Conservation (phyloP, 2,888 invertebrate genomes). For the Platynereis dumerilii region DNA sequence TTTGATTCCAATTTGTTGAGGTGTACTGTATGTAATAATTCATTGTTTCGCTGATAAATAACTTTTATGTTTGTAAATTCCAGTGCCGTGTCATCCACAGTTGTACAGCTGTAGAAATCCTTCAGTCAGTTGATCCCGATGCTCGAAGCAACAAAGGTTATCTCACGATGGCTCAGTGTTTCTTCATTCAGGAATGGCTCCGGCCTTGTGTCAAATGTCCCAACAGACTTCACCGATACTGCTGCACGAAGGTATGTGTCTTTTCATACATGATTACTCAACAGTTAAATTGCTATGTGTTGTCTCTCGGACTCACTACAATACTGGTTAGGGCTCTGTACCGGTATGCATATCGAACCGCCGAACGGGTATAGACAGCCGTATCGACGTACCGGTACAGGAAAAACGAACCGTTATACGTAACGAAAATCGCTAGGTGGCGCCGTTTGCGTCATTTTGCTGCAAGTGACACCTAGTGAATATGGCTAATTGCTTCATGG, state of each 20-base stretch:
- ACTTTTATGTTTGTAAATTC: neutral
- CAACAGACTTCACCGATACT: slow-evolving; percentile 29
- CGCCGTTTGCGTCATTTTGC: too few species aligned
- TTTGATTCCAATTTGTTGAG: too few species aligned
- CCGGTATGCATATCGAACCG: too few species aligned
- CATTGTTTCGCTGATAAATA: too few species aligned
- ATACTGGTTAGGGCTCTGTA: too few species aligned
- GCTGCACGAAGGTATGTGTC: slow-evolving; percentile 52
- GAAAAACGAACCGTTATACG: too few species aligned
- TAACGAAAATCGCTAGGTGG: too few species aligned
- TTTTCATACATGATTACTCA: neutral
- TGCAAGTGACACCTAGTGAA: too few species aligned
- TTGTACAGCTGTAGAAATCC: slow-evolving; percentile 32
- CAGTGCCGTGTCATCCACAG: slow-evolving; percentile 33
- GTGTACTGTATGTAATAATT: too few species aligned
- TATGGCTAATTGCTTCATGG: too few species aligned
- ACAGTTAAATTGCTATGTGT: neutral
- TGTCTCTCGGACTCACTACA: neutral
- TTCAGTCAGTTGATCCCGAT: slow-evolving; percentile 37
- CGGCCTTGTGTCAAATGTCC: slow-evolving; percentile 24
- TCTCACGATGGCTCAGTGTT: slow-evolving; percentile 54
- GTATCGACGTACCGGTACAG: too few species aligned
- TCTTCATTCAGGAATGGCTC: slow-evolving; percentile 61
- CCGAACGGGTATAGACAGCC: too few species aligned
- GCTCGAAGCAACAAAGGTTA: slow-evolving; percentile 40